Conservation (phyloP, 2,888 invertebrate genomes). For the Tetanocera ferruginea region DNA sequence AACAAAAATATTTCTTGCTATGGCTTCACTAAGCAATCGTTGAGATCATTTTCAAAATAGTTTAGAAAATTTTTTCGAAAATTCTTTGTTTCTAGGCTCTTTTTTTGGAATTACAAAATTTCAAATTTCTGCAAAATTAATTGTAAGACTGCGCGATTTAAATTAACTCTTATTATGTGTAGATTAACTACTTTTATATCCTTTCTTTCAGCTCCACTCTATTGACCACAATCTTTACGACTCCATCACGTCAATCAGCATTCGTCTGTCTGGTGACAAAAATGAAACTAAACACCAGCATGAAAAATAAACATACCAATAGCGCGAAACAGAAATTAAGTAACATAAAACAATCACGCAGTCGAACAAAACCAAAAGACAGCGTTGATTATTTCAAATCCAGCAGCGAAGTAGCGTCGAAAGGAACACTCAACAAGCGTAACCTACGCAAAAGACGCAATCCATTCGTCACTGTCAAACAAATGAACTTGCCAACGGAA, state of each 20-base stretch:
- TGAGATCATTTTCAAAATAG: neutral
- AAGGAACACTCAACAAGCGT: constrained; percentile 41
- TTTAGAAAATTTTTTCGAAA: neutral
- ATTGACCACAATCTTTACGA: constrained; percentile 45
- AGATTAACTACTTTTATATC: constrained; percentile 1
- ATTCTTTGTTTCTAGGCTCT: constrained; percentile 1
- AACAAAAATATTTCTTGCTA: no score
- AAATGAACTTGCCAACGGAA: constrained; percentile 26
- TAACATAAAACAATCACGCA: constrained; percentile 4
- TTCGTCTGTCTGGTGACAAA: constrained; percentile 52
- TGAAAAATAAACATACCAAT: constrained; percentile 5
- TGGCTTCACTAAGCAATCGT: neutral
- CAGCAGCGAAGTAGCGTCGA: neutral
- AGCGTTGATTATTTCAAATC: neutral
- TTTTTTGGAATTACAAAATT: neutral
- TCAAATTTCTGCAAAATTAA: neutral
- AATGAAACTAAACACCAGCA: constrained; percentile 43
- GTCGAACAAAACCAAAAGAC: constrained; percentile 29
- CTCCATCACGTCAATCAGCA: constrained; percentile 52
- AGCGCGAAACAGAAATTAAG: constrained; percentile 14
- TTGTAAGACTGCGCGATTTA: neutral
- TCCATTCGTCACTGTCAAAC: constrained; percentile 33
- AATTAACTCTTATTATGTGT: neutral
- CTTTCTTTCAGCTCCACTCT: constrained; percentile 46
- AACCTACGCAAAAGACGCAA: constrained; percentile 39